Evolutionary conservation across 2,113 vertebrate species (phyloP), one percentile per base, ranked within the genome.

Genomic region (Arvicanthis niloticus): DNA sequence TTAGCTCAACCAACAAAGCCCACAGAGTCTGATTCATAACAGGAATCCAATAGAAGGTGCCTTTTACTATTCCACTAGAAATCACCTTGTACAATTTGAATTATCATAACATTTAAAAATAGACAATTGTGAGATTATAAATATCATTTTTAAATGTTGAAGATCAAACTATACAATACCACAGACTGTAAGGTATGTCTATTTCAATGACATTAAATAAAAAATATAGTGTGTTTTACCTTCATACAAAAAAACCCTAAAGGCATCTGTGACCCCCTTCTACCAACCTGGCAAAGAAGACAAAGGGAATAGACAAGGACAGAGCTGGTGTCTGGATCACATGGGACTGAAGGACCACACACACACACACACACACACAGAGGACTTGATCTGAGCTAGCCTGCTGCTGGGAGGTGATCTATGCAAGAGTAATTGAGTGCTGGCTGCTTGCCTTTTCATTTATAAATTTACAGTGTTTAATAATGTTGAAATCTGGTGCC

Each of bases 301-400:
- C 26, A 70, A 73, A 89, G 37, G 29, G 53, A 68, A 82, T 67
- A 58, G 42, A n/a, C 0, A 68, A 80, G 72, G 21, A 45, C 60
- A 68, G 76, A 78, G 34, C 37, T 8, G 0, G 24, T 56, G 24
- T 31, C 48, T 5, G 3, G 34, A 31, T 12, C 48, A 29, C 11
- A n/a, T 5, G 31, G 21, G 19, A 26, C 0, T 0, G 6, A 62
- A 53, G 5, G 34, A 70, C 5, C 1, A 51, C 51, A 0, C 51
- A 0, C 15, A 3, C 3, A 24, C 1, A 51, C 51, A 0, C 51
- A 0, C 15, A 3, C 3, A 24, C 12, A 10, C 13, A 12, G 24
- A 22, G 78, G 21, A 40, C 40, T 37, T 51, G 65, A n/a, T 21
- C 11, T 4, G 21, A 62, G 48, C 51, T 5, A 13, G 17, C 65